Base-by-base conservation (phyloP, 1,140 invertebrate genomes). In the Calliphora vicina region DNA sequence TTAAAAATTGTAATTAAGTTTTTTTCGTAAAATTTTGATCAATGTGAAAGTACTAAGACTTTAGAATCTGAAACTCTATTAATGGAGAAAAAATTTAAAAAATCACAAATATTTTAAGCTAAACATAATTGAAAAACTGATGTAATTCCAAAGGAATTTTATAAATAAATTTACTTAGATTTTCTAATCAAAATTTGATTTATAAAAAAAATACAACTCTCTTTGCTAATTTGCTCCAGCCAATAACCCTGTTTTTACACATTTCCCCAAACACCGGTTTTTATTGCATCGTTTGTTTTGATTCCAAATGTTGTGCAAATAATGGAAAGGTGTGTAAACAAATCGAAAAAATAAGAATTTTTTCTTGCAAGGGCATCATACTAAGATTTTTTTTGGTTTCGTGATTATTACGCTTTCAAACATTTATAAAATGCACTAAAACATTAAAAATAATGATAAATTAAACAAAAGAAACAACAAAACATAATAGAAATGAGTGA, bases 401-500 rank as follows among this genome's bases (percentile, higher is more conserved):
- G 50, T n/a, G 15, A 5, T 57, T 35, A 35, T 15, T 15, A 50
- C 1, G 12, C 45, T 67, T 23, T 1, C n/a, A 42, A 76, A 42
- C 9, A 10, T 10, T 43, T 23, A 43, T 10, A 78, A 78, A 78
- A 78, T 78, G 74, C 74, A 27, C 43, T 43, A 78, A 78, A 43
- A 42, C 17, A 15, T 5, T 35, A n/a, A n/a, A 78, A 78, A 67
- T 1, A 25, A 8, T 15, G 6, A 17, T 57, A 57, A 57, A n/a
- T n/a, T 13, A 67, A 67, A 23, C n/a, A 67, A 20, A 67, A 25
- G 25, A 23, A 1, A 9, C 4, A 67, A n/a, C 10, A 35, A 35
- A 0, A 35, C 10, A 35, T 0, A 35, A 2, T 35, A 72, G 29
- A 72, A 80, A 84, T 84, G 83, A 81, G n/a, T 27, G 83, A 84